These are phyloP conservation scores for Callithrix jacchus DNA, from an alignment of 2,113 vertebrate genomes.

Conservation along the genomic window DNA sequence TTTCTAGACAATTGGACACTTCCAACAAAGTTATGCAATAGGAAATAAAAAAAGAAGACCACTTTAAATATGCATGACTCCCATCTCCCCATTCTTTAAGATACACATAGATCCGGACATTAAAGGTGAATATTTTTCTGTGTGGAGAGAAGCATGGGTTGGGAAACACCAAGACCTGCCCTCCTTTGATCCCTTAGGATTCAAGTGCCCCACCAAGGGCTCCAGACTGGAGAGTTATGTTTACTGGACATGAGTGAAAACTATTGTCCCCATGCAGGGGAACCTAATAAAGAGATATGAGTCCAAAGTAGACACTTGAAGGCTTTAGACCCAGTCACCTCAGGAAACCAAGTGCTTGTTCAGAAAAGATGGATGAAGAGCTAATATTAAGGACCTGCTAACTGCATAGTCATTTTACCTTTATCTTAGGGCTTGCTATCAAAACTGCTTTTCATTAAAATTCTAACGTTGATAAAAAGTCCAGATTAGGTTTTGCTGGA, in stretches of 20 bases:
- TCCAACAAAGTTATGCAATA: neutral
- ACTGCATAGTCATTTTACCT: neutral
- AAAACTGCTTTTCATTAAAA: neutral
- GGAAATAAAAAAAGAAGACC: neutral
- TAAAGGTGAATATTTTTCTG: too few relatives aligned
- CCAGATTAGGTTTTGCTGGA: conserved; percentile 16
- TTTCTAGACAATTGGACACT: neutral
- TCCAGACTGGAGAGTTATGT: rapidly evolving
- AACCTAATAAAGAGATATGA: neutral
- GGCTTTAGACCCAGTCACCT: neutral
- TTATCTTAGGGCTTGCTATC: neutral
- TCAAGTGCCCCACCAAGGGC: rapidly evolving
- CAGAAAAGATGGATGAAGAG: neutral
- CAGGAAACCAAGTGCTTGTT: neutral
- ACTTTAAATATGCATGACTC: neutral
- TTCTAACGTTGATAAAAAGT: neutral
- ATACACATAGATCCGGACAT: neutral
- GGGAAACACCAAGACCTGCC: neutral
- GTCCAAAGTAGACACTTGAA: neutral
- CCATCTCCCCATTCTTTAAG: too few relatives aligned
- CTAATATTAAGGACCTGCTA: neutral
- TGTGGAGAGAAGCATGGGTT: neutral
- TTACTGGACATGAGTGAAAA: neutral
- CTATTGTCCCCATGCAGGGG: neutral
- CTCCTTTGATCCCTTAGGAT: neutral